phyloP scores from a whole-genome alignment of 2,888 invertebrate genomes.

The Neoascia interrupta region DNA sequence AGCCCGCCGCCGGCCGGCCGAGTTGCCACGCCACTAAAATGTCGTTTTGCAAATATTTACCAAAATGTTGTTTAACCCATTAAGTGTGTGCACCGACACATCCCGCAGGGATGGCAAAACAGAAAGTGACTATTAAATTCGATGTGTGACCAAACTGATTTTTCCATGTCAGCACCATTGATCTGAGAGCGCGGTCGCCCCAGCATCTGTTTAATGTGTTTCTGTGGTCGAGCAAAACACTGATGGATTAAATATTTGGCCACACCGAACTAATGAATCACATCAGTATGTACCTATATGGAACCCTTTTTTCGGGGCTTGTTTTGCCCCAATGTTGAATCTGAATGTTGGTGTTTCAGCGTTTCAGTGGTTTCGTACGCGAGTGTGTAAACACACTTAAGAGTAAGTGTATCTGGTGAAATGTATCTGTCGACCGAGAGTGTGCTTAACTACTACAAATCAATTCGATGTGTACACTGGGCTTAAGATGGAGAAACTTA shows the following conservation, averaged over 20 bases:
- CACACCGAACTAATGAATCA: constrained; percentile 52
- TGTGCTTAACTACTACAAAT: constrained; percentile 66
- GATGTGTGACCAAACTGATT: constrained; percentile 53
- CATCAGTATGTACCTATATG: too few relatives aligned
- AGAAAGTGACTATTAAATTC: constrained; percentile 23
- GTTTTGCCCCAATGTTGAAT: constrained; percentile 23
- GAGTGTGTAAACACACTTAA: constrained; percentile 62
- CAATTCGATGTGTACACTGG: constrained; percentile 60
- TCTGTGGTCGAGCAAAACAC: constrained; percentile 55
- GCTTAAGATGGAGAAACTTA: constrained; percentile 45
- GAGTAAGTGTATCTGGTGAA: constrained; percentile 68
- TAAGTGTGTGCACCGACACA: constrained; percentile 30
- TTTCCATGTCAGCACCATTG: constrained; percentile 59
- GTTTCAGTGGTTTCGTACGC: constrained; percentile 45
- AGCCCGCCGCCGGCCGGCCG: too few relatives aligned
- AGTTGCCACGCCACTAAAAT: constrained; percentile 19
- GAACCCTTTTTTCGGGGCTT: constrained; percentile 48
- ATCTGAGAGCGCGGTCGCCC: constrained; percentile 27
- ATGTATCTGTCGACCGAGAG: constrained; percentile 60
- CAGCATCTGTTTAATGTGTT: constrained; percentile 66
- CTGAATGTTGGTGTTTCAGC: too few relatives aligned
- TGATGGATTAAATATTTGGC: constrained; percentile 67
- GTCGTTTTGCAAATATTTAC: constrained; percentile 49
- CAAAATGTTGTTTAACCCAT: constrained; percentile 53
- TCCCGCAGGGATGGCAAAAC: background rate